Percentiles rank a stretch among this genome's conserved stretches.
phyloP scores from a whole-genome alignment of 1,140 invertebrate species.

The Nylanderia fulva region DNA sequence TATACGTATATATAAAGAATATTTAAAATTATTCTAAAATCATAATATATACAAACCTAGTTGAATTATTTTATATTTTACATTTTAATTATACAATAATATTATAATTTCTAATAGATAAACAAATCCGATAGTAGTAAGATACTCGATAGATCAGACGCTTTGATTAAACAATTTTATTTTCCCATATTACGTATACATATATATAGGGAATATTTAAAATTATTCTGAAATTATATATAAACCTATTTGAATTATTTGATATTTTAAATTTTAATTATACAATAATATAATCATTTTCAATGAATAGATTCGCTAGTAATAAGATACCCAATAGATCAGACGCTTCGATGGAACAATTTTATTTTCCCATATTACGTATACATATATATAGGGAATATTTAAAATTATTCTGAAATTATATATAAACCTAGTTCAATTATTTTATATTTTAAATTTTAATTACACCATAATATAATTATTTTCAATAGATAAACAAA shows the following conservation, averaged over 20 bases:
- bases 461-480: too few species aligned
- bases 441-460: not conserved
- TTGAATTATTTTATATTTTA: not conserved
- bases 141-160: conserved; percentile 1
- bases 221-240: not conserved
- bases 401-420: not conserved
- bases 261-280: not conserved
- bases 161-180: not conserved
- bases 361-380: not conserved
- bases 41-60: not conserved
- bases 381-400: too few species aligned
- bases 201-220: not conserved
- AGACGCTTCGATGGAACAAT: not conserved
- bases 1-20: too few species aligned
- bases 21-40: not conserved
- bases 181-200: too few species aligned
- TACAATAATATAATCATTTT: not conserved
- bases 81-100: too few species aligned
- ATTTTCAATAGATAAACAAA: conserved; percentile 36
- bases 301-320: conserved; percentile 36
- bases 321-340: not conserved
- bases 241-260: not conserved
- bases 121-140: conserved; percentile 11
- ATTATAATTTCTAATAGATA: not conserved
- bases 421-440: not conserved